Percentiles rank a stretch among this genome's conserved stretches.
phyloP scores from a whole-genome alignment of 2,888 invertebrate genomes.

The Euproctis similis region DNA sequence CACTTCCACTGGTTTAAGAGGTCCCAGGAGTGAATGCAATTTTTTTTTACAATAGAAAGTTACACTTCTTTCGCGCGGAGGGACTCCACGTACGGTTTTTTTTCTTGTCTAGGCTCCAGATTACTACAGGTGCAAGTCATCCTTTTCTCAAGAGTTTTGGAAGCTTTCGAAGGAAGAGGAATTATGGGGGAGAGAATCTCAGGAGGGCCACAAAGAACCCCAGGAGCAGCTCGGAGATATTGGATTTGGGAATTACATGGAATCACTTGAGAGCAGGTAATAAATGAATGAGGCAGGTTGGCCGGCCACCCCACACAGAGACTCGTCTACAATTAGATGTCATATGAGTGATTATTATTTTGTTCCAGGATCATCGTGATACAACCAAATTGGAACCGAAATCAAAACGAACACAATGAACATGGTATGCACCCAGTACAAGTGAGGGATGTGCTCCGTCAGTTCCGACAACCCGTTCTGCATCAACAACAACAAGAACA shows the following conservation, averaged over 20 bases:
- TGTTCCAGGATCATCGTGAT: conserved; percentile 18
- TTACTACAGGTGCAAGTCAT: conserved; percentile 25
- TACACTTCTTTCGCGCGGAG: no score
- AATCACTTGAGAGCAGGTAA: conserved; percentile 14
- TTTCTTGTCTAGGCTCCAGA: conserved; percentile 48
- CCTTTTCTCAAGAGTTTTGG: no score
- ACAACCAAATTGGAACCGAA: conserved; percentile 10
- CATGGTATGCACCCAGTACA: neutral
- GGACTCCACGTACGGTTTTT: no score
- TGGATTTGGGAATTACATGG: conserved; percentile 4
- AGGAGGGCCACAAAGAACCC: fast-evolving
- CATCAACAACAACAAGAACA: neutral
- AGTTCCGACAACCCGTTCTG: no score
- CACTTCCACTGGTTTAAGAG: no score
- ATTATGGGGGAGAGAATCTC: neutral
- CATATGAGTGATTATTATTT: no score
- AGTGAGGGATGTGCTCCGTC: neutral
- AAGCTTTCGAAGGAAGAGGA: no score
- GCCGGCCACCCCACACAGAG: no score
- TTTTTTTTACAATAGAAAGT: no score
- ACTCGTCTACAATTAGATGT: no score
- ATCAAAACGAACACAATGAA: neutral
- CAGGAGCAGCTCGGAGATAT: conserved; percentile 2
- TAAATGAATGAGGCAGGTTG: no score
- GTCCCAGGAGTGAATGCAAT: no score